Percentiles rank a stretch among this genome's conserved stretches.
Evolutionary conservation across 2,888 invertebrate species (phyloP).

Genomic region (Apomyelois bistriatella): DNA sequence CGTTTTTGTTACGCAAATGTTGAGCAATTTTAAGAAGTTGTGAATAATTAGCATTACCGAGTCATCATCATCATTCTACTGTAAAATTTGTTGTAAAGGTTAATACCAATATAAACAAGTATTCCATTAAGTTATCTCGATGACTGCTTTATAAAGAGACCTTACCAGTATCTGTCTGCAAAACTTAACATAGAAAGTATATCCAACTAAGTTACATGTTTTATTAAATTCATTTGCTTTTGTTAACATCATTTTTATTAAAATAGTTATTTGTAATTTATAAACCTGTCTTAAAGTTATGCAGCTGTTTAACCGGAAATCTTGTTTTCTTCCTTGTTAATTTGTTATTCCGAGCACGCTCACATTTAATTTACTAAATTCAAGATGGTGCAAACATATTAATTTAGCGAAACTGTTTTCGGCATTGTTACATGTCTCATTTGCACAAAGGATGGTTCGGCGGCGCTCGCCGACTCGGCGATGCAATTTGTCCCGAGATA

Average conservation of each 20-base stretch:
- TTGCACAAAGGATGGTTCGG: constrained; percentile 53
- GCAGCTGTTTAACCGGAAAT: not conserved
- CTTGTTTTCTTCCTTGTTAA: constrained; percentile 6
- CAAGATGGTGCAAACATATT: constrained; percentile 50
- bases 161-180: too few relatives aligned
- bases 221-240: too few relatives aligned
- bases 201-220: not conserved
- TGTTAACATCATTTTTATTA: too few relatives aligned
- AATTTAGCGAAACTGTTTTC: constrained; percentile 58
- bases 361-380: constrained; percentile 25
- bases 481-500: constrained; percentile 72
- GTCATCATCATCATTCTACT: too few relatives aligned
- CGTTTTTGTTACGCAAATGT: not conserved
- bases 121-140: too few relatives aligned
- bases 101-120: too few relatives aligned
- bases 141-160: too few relatives aligned
- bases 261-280: too few relatives aligned
- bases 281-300: not conserved
- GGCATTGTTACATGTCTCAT: constrained; percentile 61
- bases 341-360: constrained; percentile 2
- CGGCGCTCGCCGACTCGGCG: constrained; percentile 34
- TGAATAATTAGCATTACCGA: not conserved
- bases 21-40: not conserved
- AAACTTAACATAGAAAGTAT: not conserved
- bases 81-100: too few relatives aligned